Conservation (phyloP, 2,888 invertebrate genomes). For the Drosophila anomelani region DNA sequence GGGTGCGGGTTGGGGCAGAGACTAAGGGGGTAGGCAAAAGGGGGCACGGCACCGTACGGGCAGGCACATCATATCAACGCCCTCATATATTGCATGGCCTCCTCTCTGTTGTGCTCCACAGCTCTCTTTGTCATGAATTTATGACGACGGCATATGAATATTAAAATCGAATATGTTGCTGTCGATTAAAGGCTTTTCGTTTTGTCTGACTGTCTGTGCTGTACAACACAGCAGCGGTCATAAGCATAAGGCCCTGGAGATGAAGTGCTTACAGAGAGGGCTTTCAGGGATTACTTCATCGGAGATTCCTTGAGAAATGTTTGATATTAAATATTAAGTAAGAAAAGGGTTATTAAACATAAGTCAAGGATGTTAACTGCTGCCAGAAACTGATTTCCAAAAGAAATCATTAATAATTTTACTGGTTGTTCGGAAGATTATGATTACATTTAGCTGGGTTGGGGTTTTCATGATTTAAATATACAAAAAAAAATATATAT, state of each 20-base stretch:
- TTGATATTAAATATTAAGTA: background rate
- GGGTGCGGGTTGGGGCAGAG: background rate
- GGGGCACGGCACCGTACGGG: background rate
- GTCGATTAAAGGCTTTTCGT: constrained; percentile 82
- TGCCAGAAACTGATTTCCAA: background rate
- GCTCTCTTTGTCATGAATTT: constrained; percentile 59
- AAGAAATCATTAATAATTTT: background rate
- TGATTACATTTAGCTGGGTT: background rate
- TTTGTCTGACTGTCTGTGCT: constrained; percentile 34
- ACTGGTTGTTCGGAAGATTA: background rate
- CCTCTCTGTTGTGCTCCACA: constrained; percentile 17
- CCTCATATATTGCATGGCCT: constrained; percentile 63
- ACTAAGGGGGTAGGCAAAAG: background rate
- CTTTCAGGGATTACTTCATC: background rate
- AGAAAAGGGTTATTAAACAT: too few relatives aligned
- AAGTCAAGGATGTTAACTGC: background rate
- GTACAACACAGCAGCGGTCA: constrained; percentile 22
- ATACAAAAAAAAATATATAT: background rate
- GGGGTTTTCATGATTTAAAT: background rate
- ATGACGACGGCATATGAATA: constrained; percentile 82
- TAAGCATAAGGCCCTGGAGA: background rate
- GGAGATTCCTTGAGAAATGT: constrained; percentile 7
- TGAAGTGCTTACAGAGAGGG: background rate
- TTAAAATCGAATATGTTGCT: constrained; percentile 83
- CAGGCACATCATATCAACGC: constrained; percentile 62